These are phyloP conservation scores for Zapus hudsonius DNA, from an alignment of 2,113 vertebrate species.

Conservation along the genomic window DNA sequence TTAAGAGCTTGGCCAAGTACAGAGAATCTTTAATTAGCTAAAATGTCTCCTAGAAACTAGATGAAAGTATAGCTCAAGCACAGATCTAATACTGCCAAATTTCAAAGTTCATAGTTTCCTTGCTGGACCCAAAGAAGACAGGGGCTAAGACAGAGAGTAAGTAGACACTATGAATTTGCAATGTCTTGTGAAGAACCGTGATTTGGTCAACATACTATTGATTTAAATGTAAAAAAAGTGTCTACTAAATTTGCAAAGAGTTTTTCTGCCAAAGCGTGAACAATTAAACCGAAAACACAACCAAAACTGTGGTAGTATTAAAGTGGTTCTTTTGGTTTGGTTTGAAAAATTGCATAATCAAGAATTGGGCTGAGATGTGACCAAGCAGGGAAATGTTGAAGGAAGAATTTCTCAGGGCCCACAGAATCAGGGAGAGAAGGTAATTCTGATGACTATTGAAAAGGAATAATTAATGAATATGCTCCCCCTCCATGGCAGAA, in stretches of 20 bases:
- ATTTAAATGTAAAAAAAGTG: background rate
- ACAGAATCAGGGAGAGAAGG: background rate
- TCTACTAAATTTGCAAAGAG: background rate
- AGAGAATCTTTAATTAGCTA: constrained; percentile 61
- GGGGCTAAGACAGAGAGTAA: background rate
- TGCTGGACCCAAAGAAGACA: background rate
- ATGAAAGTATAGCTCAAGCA: background rate
- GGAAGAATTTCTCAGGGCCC: background rate
- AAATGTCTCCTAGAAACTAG: constrained; percentile 26
- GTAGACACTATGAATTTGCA: background rate
- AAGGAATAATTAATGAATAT: background rate
- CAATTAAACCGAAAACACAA: background rate
- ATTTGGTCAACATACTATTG: background rate
- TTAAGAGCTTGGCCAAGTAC: background rate
- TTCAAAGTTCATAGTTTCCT: background rate
- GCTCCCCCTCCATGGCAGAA: background rate
- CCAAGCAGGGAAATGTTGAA: background rate
- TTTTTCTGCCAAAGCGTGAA: background rate
- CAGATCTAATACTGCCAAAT: background rate
- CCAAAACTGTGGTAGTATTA: background rate
- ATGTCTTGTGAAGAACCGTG: background rate
- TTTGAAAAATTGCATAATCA: background rate
- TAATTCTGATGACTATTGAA: background rate
- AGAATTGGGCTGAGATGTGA: background rate
- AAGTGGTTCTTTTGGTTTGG: background rate